These are phyloP conservation scores for Julus scanicus DNA, from an alignment of 2,888 invertebrate genomes.

Conservation along the genomic window DNA sequence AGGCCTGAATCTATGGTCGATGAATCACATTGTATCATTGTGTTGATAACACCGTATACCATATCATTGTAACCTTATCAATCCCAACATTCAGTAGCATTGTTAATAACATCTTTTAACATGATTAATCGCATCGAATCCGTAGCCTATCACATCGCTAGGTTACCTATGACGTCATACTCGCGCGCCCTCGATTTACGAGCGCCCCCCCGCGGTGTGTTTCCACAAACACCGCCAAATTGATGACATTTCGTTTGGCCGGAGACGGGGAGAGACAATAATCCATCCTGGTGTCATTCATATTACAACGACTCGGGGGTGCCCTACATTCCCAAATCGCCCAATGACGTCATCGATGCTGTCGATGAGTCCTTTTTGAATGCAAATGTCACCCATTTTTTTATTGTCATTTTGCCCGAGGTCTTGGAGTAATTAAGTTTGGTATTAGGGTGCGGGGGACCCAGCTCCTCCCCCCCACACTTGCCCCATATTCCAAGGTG, in stretches of 20 bases:
- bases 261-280: background rate
- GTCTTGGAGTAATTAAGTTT: slow-evolving; percentile 1
- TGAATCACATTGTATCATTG: too few species aligned
- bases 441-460: background rate
- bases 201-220: background rate
- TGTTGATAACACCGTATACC: too few species aligned
- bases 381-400: slow-evolving; percentile 24
- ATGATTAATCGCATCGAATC: too few species aligned
- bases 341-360: slow-evolving; percentile 22
- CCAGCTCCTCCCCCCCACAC: background rate
- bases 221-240: background rate
- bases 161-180: background rate
- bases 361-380: background rate
- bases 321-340: slow-evolving; percentile 12
- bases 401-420: slow-evolving; percentile 12
- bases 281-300: slow-evolving; percentile 25
- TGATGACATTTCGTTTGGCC: background rate
- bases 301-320: slow-evolving; percentile 15
- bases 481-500: slow-evolving; percentile 33
- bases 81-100: too few species aligned
- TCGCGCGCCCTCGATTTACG: background rate
- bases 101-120: too few species aligned
- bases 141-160: background rate
- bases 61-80: too few species aligned
- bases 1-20: too few species aligned